Evolutionary conservation across 2,888 invertebrate genomes (phyloP), one percentile per base, ranked within the genome.

Genomic region (Cosmorhoe ocellata): DNA sequence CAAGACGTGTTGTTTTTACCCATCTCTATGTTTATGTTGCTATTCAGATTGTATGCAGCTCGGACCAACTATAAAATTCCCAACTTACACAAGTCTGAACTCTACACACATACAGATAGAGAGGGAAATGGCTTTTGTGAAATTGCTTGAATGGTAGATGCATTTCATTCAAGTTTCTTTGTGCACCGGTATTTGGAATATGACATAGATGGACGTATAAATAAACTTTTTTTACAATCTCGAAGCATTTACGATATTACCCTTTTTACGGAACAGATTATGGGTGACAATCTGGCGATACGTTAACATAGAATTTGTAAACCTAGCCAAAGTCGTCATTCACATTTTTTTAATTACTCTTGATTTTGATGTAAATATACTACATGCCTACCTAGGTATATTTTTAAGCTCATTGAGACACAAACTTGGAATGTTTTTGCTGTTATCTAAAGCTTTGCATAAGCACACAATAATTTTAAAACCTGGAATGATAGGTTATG

Each of bases 161-260:
- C 77, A 76, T 80, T 85, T 84, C 85, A 84, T 85, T 85, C 83
- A 85, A 71, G 75, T 81, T 74, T 74, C 69, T 80, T 74, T 71
- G 76, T 74, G 73, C 66, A 28, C 69, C 66, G 76, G 72, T 79
- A 81, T 84, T 82, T 77, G 71, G 73, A 76, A 76, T 82, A 81
- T 76, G 77, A 80, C 72, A 66, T 72, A 74, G 71, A 72, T 69
- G 71, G 67, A 46, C 49, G 46, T 61, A 63, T 59, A 57, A n/a
- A n/a, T n/a, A 56, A 56, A 59, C 60, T 67, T 64, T 67, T 64
- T 59, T 51, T 45, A 42, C 54, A 62, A 63, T 48, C 38, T 56
- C 34, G 43, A 51, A 46, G 42, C 42, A 27, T 67, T 70, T 63
- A 64, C 64, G 54, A 64, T 56, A 57, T 63, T 57, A 59, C 55